Evolutionary conservation across 2,113 vertebrate genomes (phyloP).

Genomic region (Rhizomys pruinosus): DNA sequence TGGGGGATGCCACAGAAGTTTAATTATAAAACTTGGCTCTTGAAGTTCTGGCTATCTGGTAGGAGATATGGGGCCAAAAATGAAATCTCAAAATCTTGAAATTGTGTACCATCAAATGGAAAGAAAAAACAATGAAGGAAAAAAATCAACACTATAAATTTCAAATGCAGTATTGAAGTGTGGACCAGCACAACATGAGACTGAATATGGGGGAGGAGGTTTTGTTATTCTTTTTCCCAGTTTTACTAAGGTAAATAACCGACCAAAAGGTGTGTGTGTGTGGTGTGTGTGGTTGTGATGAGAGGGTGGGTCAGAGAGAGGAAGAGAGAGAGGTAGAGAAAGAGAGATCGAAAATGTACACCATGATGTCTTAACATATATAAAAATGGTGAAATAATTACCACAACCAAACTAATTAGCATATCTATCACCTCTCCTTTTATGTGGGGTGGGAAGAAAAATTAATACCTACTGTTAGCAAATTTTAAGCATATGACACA

Average conservation of each 20-base stretch:
- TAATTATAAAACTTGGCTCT: constrained; percentile 69
- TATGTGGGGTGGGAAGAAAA: background rate
- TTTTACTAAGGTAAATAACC: background rate
- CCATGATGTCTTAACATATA: background rate
- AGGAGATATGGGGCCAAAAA: constrained; percentile 39
- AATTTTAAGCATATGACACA: background rate
- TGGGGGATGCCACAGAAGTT: constrained; percentile 60
- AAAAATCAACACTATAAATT: constrained; percentile 5
- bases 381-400: background rate
- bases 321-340: too few species aligned
- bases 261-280: background rate
- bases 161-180: background rate
- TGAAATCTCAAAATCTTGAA: constrained; percentile 64
- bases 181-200: background rate
- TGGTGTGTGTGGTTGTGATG: background rate
- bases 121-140: background rate
- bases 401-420: background rate
- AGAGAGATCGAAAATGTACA: too few species aligned
- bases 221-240: background rate
- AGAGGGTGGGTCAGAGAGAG: too few species aligned
- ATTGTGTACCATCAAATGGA: constrained; percentile 34
- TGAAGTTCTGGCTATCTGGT: constrained; percentile 67
- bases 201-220: background rate
- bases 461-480: background rate
- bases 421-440: too few species aligned